Base-by-base conservation (phyloP, 2,797 vertebrate genomes). In the Staurois parvus region DNA sequence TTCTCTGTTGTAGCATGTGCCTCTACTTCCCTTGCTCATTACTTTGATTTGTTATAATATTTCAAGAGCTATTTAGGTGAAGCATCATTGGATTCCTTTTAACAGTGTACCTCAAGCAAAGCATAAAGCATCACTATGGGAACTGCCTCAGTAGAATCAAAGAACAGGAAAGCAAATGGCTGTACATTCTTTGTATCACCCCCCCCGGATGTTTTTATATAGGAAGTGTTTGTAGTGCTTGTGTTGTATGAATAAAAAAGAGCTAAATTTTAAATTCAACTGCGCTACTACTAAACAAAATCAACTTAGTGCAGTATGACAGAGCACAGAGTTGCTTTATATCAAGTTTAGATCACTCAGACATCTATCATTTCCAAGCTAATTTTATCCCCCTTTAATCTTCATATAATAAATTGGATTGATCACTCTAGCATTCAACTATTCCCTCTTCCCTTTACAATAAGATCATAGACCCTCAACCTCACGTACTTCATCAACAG, bases 111-210 rank as follows among this genome's bases (percentile, higher is more conserved):
- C 78, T 69, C 48, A 62, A 81, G 67, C 29, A 86, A 86, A 82
- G 59, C 73, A 78, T 77, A 72, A 77, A 78, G 29, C 56, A 86
- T 86, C 78, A 66, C 84, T 82, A 86, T 86, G 74, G 85, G 56
- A 86, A 86, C 79, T 48, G 56, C 76, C 73, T 76, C 24, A 32
- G 48, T 40, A 21, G 40, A 81, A 76, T 85, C 72, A 72, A 66
- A 86, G 70, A 66, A 76, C 15, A 30, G 75, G 64, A 34, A 67
- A 62, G 48, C 15, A 34, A 81, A 76, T 37, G 30, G 56, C 52
- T 64, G 32, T 15, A 62, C 56, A 9, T 72, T 86, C 48, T 26
- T 48, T 77, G 32, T 77, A 45, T 72, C 26, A 59, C 64, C 12
- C 26, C 68, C 64, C 12, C n/a, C 19, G 42, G 17, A 37, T 69